Base-by-base conservation (phyloP, 2,113 vertebrate genomes). In the Urocitellus parryii region DNA sequence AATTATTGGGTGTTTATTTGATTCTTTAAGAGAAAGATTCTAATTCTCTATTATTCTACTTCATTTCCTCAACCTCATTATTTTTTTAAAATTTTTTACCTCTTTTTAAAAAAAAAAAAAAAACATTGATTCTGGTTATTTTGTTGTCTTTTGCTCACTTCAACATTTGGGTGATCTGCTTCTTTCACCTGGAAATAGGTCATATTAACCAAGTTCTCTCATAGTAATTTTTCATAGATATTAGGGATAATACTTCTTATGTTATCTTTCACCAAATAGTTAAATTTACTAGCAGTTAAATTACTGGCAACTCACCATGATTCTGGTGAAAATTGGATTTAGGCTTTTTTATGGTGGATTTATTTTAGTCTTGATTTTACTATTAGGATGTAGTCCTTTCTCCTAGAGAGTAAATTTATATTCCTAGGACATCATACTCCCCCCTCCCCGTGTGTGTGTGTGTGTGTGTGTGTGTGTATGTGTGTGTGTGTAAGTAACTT, bases 151-250 rank as follows among this genome's bases (percentile, higher is more conserved):
- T 14, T 67, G 25, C 45, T 65, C 74, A 74, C 24, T 58, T 34
- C 16, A 79, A 12, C 63, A 73, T 90, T 77, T 61, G 56, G 32
- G 48, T 73, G 48, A 63, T 61, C 45, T 80, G 13, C 39, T 61
- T 86, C 45, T 70, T 48, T 73, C 45, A 70, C 22, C 82, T 83
- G 61, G 77, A 61, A 81, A 17, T 86, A 68, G 81, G 74, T 96
- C 39, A 81, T 8, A 83, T 91, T 83, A 65, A 58, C n/a, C 5
- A 70, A 25, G 67, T 87, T 82, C 34, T 82, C 17, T 37, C 20
- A 8, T 61, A 68, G 42, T 61, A 82, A 87, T 8, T n/a, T 70
- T 72, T 91, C 32, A 63, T 65, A 63, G 25, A 25, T 77, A 63
- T 25, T 72, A 8, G 72, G 72, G 42, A 29, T 51, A 29, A 39